Evolutionary conservation across 2,113 vertebrate genomes (phyloP).

Genomic region (Oreochromis spilurus): DNA sequence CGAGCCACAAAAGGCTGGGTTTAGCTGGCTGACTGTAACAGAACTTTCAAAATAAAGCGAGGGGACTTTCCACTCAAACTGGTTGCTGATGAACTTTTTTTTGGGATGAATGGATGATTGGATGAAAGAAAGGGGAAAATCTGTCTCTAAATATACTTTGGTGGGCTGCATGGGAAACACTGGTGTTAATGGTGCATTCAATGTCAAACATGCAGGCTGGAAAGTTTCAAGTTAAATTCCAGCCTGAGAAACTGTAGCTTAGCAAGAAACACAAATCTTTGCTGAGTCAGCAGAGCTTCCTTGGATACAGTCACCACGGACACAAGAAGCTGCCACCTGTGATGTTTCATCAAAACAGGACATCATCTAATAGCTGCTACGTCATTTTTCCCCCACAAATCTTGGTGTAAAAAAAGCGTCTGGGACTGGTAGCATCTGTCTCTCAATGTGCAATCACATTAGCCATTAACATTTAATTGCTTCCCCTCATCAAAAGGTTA

Average conservation of each 20-base stretch:
- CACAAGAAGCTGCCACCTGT: not conserved
- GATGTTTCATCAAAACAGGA: not conserved
- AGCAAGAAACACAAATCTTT: not conserved
- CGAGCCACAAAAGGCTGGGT: rapidly evolving
- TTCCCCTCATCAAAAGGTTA: not conserved
- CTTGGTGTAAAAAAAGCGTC: too few species aligned
- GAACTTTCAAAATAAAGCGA: not conserved
- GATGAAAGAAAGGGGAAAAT: not conserved
- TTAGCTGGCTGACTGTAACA: not conserved
- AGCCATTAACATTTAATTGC: not conserved
- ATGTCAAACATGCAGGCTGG: not conserved
- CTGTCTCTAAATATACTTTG: not conserved
- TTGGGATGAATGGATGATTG: not conserved
- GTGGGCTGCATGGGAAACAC: not conserved
- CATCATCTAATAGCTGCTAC: not conserved
- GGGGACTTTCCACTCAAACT: not conserved
- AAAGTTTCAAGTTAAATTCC: not conserved
- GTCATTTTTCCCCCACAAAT: not conserved
- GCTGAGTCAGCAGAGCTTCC: not conserved
- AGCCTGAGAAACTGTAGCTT: not conserved
- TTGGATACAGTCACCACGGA: not conserved
- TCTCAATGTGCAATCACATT: not conserved
- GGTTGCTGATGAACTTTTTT: not conserved
- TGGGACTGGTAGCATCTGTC: not conserved
- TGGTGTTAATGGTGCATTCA: not conserved